Evolutionary conservation across 2,797 vertebrate genomes (phyloP), one percentile per base, ranked within the genome.

Genomic region (Myripristis jacobus): DNA sequence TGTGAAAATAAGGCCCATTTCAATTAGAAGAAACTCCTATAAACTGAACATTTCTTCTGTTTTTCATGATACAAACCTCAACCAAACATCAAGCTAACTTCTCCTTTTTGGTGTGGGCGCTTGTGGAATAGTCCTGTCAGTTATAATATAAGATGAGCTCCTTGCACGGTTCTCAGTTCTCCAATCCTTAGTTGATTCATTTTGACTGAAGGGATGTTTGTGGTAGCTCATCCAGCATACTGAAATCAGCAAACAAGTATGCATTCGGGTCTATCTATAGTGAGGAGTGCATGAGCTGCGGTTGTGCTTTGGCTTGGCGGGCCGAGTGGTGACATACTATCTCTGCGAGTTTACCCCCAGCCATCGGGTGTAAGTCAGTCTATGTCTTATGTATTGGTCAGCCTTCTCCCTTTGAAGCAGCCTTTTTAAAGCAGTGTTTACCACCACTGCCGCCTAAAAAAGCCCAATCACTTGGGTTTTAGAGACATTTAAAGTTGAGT

Each of bases 401-500:
- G 19, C 53, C 60, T 72, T 60, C 22, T 52, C 43, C 7, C 51
- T 81, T 80, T 80, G 79, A 88, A 79, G 58, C n/a, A 41, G 16
- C 52, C 64, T 54, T 80, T 79, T 73, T 55, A 66, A 80, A 74
- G 43, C 24, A 54, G 66, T 73, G 67, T 85, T 84, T 80, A 85
- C 85, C 78, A 76, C 82, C 70, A 75, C 47, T 72, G 58, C 66
- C 2, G 57, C 73, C 71, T 76, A 58, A 70, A 82, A 86, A 85
- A 84, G 47, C 73, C 80, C 78, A 82, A 89, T 91, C 84, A 89
- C 77, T 89, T 72, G 64, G 73, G 77, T 90, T 92, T 91, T 85
- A 85, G 87, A 93, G 88, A 91, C 88, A 91, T 94, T 93, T 93
- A 92, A 92, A 94, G 91, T 90, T 81, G 87, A 89, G 89, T 93